Conservation (phyloP, 2,797 vertebrate species). For the Rhynchonycteris naso region DNA sequence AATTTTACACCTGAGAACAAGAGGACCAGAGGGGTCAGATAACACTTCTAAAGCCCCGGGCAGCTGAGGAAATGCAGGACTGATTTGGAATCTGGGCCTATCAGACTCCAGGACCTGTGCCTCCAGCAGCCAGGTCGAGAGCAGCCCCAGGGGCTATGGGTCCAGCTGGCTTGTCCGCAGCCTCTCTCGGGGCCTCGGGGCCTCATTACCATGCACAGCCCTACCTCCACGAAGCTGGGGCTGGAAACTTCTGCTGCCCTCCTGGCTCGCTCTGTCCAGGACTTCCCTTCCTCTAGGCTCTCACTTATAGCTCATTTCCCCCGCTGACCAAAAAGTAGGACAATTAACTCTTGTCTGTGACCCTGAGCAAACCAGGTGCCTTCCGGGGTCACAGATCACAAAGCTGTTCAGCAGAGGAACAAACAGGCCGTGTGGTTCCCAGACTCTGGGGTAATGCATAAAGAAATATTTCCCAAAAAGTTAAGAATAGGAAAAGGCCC, state of each 20-base stretch:
- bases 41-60: fast-evolving
- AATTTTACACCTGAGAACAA: neutral
- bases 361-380: neutral
- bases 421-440: neutral
- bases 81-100: neutral
- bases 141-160: neutral
- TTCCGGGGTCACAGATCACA: neutral
- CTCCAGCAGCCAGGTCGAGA: neutral
- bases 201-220: fast-evolving
- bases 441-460: neutral
- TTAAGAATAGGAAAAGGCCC: too few relatives aligned
- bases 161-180: neutral
- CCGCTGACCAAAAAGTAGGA: neutral
- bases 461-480: neutral
- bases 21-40: neutral
- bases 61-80: neutral
- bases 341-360: constrained; percentile 16
- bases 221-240: neutral
- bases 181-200: neutral
- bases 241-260: neutral
- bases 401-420: neutral
- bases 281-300: neutral
- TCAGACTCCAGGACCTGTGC: neutral
- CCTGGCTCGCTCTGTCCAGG: neutral
- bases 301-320: neutral